Conservation (phyloP, 2,113 vertebrate species). For the Heterotis niloticus region DNA sequence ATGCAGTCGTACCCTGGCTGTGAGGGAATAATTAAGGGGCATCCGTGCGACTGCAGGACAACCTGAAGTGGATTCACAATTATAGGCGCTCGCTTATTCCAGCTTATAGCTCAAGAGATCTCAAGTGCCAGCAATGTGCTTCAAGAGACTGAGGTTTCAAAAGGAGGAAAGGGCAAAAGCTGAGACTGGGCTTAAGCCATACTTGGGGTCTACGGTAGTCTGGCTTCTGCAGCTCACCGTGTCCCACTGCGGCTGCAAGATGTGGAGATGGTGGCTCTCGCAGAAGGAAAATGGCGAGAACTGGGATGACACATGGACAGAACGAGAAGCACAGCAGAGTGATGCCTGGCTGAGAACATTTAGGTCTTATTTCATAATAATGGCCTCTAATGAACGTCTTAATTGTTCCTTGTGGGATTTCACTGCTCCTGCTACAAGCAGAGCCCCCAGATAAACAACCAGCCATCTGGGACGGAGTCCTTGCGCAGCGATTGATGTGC, state of each 20-base stretch:
- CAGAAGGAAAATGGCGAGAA: not conserved
- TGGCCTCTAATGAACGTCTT: constrained; percentile 17
- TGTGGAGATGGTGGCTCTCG: not conserved
- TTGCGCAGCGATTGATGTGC: not conserved
- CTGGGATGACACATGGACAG: not conserved
- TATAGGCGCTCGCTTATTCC: not conserved
- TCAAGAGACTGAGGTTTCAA: constrained; percentile 5
- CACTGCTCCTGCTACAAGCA: not conserved
- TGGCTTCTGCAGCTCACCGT: not conserved
- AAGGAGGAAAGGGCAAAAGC: not conserved
- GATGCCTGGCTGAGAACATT: not conserved
- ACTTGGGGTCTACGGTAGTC: not conserved
- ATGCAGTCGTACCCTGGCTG: not conserved
- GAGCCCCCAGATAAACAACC: constrained; percentile 15
- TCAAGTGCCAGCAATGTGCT: not conserved
- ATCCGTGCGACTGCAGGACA: not conserved
- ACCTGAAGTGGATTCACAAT: not conserved
- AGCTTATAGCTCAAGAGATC: not conserved
- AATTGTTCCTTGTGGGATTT: constrained; percentile 17
- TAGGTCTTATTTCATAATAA: constrained; percentile 20
- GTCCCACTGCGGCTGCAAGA: not conserved
- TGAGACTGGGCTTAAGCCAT: not conserved
- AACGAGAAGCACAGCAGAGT: not conserved
- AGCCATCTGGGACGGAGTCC: not conserved
- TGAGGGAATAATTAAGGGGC: not conserved